Evolutionary conservation across 2,113 vertebrate genomes (phyloP).

Genomic region (Mirounga angustirostris): DNA sequence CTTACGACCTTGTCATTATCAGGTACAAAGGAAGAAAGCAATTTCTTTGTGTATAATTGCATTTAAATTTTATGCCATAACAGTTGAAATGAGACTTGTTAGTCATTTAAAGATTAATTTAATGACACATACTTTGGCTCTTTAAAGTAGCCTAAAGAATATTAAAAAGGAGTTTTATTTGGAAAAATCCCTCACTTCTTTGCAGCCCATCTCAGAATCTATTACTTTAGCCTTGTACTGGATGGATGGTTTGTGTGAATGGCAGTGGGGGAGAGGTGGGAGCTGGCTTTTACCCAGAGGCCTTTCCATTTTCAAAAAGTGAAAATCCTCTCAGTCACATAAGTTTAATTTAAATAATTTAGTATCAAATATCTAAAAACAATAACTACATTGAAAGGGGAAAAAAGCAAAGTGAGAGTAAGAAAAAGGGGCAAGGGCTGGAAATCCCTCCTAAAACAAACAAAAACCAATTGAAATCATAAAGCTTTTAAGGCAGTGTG

Average conservation of each 20-base stretch:
- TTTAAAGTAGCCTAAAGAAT: constrained; percentile 13
- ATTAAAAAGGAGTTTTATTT: constrained; percentile 26
- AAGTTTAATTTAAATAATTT: constrained; percentile 63
- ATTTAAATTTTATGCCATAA: constrained; percentile 47
- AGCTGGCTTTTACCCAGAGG: not conserved
- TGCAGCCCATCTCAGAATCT: not conserved
- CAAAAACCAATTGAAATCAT: not conserved
- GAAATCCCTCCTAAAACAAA: constrained; percentile 39
- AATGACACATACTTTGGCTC: constrained; percentile 20
- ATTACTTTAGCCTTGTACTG: not conserved
- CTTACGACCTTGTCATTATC: constrained; percentile 10
- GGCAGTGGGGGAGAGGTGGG: not conserved
- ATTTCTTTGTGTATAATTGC: constrained; percentile 44
- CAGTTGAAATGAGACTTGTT: constrained; percentile 50
- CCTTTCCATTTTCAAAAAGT: constrained; percentile 49
- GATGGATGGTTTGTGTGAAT: not conserved
- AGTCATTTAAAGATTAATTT: constrained; percentile 54
- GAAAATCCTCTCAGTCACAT: constrained; percentile 10
- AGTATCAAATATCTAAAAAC: constrained; percentile 50
- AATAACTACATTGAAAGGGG: not conserved
- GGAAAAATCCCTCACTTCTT: not conserved
- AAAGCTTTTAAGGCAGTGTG: not conserved
- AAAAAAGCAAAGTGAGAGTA: not conserved
- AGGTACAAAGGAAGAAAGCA: constrained; percentile 42
- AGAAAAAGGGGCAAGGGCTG: not conserved